Evolutionary conservation across 2,888 invertebrate genomes (phyloP).

Genomic region (Neuroscelio doddi): DNA sequence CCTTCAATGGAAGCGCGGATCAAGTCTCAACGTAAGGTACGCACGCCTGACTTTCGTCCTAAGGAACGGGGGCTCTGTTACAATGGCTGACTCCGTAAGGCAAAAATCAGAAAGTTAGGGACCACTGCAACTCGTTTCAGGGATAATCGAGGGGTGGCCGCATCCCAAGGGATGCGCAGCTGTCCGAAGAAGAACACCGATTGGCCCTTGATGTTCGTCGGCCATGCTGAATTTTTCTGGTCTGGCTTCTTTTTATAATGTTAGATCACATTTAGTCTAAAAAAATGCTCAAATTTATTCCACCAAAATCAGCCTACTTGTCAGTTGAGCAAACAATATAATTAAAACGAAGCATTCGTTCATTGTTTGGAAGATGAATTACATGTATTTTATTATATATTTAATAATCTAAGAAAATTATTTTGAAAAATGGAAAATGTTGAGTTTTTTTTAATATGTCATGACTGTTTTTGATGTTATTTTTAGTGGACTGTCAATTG

Average conservation of each 20-base stretch:
- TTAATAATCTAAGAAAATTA: too few relatives aligned
- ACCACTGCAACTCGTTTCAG: conserved; percentile 52
- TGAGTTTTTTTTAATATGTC: neutral
- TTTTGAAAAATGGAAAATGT: too few relatives aligned
- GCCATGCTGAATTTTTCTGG: conserved; percentile 71
- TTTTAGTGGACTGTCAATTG: conserved; percentile 34
- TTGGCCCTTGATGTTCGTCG: conserved; percentile 59
- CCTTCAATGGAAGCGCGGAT: conserved; percentile 29
- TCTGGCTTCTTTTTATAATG: conserved; percentile 66
- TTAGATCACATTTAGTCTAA: conserved; percentile 32
- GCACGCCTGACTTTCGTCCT: conserved; percentile 35
- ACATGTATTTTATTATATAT: too few relatives aligned
- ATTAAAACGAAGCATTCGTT: too few relatives aligned
- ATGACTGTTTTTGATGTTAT: conserved; percentile 6
- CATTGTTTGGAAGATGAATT: conserved; percentile 7
- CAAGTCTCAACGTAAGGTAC: conserved; percentile 15
- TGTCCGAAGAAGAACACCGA: conserved; percentile 61
- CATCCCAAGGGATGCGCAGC: conserved; percentile 68
- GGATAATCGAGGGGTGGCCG: conserved; percentile 50
- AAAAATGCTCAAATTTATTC: conserved; percentile 11
- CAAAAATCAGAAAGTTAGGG: conserved; percentile 72
- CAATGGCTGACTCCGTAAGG: conserved; percentile 72
- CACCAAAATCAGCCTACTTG: conserved; percentile 6
- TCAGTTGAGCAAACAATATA: conserved; percentile 36
- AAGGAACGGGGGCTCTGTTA: conserved; percentile 56